Conservation (phyloP, 2,113 vertebrate genomes). For the Phaethon lepturus region DNA sequence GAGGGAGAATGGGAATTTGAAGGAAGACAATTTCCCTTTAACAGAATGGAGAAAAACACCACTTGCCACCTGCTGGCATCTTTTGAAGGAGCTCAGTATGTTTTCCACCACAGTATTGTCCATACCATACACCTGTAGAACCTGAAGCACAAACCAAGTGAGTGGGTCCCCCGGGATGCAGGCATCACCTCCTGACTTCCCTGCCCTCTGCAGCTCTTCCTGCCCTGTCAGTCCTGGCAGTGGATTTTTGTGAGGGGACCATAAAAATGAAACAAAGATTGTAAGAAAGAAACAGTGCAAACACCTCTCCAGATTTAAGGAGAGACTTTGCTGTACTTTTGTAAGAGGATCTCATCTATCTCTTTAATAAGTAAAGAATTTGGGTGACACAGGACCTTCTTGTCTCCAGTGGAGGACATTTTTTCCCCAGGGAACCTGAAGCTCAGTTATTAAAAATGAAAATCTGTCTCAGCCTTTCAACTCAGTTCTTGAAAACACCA, state of each 20-base stretch:
- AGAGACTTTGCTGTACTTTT: conserved; percentile 25
- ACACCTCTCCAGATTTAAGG: conserved; percentile 46
- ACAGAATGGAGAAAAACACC: not conserved
- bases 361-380: conserved; percentile 77
- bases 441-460: conserved; percentile 75
- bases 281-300: not conserved
- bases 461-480: conserved; percentile 61
- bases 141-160: not conserved
- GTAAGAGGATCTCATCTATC: conserved; percentile 67
- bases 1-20: not conserved
- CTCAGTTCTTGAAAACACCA: conserved; percentile 57
- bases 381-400: conserved; percentile 68
- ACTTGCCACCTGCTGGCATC: not conserved
- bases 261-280: not conserved
- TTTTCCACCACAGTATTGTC: not conserved
- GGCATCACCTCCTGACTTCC: not conserved
- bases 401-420: conserved; percentile 64
- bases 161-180: not conserved
- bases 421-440: conserved; percentile 60
- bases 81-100: not conserved
- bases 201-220: not conserved
- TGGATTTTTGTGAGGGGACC: not conserved
- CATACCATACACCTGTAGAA: not conserved
- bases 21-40: not conserved
- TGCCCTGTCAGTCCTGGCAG: not conserved